Evolutionary conservation across 1,140 invertebrate species (phyloP), one percentile per base, ranked within the genome.

Genomic region (Ceratina calcarata): DNA sequence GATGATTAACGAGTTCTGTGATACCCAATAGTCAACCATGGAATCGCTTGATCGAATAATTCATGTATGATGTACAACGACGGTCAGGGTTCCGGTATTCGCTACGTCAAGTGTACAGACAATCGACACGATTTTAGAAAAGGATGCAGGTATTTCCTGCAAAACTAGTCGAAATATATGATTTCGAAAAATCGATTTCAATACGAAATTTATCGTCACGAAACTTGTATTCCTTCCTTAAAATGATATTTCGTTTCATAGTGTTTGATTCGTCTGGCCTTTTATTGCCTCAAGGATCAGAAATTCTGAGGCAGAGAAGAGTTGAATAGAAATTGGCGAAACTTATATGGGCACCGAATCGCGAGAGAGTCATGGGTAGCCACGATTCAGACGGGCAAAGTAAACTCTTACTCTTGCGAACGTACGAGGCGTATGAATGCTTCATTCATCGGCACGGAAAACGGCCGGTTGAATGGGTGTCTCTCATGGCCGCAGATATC

Each of bases 381-480:
- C 57, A 18, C 51, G 78, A 67, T 79, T 32, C 62, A 37, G 45
- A 74, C 74, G 70, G 45, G 60, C 70, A 79, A 79, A 74, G 78
- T 74, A 74, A 74, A 74, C 70, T 57, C 37, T 18, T 70, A 66
- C 62, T 78, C 72, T 81, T 75, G 71, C 68, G 78, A 75, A 77
- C 53, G 69, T 32, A 70, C 71, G 67, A 53, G 73, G 22, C 55
- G 85, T 66, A 80, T 86, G 80, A 86, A 86, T 86, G 85, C 85
- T 78, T 83, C 85, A 86, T 86, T 86, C 85, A 86, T 86, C 77
- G 67, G 71, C 57, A 37, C 57, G 64, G 79, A 78, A 84, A 78
- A 37, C 74, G 70, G 24, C n/a, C 53, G 20, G 76, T 86, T 45
- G 84, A 86, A 86, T 86, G 84, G 83, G 51, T 72, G 83, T 81